phyloP scores from a whole-genome alignment of 1,140 invertebrate genomes.

The Andrena cerasifolii region DNA sequence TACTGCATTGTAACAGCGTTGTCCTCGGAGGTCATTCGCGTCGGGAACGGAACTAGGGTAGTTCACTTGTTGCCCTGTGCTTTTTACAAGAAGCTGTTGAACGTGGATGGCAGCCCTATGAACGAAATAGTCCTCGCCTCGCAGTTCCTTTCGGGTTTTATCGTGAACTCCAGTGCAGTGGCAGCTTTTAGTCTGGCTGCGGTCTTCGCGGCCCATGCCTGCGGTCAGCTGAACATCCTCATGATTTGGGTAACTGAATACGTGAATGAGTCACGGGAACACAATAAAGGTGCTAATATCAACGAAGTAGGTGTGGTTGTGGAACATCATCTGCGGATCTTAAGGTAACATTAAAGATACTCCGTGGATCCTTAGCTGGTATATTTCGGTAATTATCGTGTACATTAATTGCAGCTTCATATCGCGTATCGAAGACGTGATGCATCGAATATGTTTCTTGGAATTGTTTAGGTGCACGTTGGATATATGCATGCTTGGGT shows the following conservation, averaged over 20 bases:
- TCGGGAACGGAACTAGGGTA: constrained; percentile 28
- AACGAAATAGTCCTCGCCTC: constrained; percentile 55
- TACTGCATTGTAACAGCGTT: constrained; percentile 23
- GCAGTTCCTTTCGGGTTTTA: constrained; percentile 52
- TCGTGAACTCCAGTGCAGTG: constrained; percentile 48
- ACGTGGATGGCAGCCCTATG: constrained; percentile 26
- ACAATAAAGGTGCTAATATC: background rate
- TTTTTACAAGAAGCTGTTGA: constrained; percentile 24
- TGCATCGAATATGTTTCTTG: constrained; percentile 69
- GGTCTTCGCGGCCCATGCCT: constrained; percentile 60
- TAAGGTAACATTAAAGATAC: constrained; percentile 51
- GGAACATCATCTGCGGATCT: constrained; percentile 62
- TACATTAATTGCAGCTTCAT: constrained; percentile 65
- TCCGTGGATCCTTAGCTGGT: background rate
- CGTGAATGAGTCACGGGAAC: background rate
- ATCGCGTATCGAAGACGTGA: constrained; percentile 62
- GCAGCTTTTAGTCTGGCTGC: constrained; percentile 50
- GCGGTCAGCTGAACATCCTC: constrained; percentile 59
- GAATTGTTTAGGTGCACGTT: constrained; percentile 72
- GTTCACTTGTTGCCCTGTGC: constrained; percentile 31
- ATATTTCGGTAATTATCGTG: background rate
- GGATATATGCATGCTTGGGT: constrained; percentile 73
- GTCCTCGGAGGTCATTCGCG: background rate
- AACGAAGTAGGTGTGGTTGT: constrained; percentile 51
- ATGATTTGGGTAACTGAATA: constrained; percentile 45